Conservation (phyloP, 92 coral and sea anemone genomes). For the Micromussa lordhowensis region DNA sequence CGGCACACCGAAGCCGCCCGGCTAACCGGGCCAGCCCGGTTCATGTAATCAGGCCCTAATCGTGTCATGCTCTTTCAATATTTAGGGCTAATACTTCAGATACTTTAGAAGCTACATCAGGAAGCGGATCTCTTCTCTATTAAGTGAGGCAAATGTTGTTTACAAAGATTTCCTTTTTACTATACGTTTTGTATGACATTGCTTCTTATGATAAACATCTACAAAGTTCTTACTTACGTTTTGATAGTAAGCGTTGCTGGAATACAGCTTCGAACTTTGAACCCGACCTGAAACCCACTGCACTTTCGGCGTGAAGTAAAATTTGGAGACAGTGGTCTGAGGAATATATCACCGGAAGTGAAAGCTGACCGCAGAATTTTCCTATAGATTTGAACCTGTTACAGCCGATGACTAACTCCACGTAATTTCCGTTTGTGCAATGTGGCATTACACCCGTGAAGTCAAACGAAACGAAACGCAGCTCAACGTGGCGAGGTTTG, state of each 20-base stretch:
- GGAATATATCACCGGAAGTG: constrained; percentile 62
- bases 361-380: constrained; percentile 58
- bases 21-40: too few species aligned
- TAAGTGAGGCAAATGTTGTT: too few species aligned
- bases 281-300: background rate
- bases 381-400: constrained; percentile 48
- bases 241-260: constrained; percentile 45
- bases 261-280: constrained; percentile 30
- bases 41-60: too few species aligned
- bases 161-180: too few species aligned
- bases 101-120: too few species aligned
- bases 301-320: constrained; percentile 20
- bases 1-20: too few species aligned
- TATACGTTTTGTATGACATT: too few species aligned
- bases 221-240: constrained; percentile 18
- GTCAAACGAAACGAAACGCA: constrained; percentile 29
- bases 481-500: constrained; percentile 49
- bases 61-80: too few species aligned
- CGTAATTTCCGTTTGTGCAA: constrained; percentile 47
- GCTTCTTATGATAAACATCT: too few species aligned
- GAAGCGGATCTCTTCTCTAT: too few species aligned
- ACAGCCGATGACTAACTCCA: constrained; percentile 69
- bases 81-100: too few species aligned
- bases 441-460: constrained; percentile 59
- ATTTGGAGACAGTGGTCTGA: constrained; percentile 67